Evolutionary conservation across 2,888 invertebrate species (phyloP), one percentile per base, ranked within the genome.

Genomic region (Sipha maydis): DNA sequence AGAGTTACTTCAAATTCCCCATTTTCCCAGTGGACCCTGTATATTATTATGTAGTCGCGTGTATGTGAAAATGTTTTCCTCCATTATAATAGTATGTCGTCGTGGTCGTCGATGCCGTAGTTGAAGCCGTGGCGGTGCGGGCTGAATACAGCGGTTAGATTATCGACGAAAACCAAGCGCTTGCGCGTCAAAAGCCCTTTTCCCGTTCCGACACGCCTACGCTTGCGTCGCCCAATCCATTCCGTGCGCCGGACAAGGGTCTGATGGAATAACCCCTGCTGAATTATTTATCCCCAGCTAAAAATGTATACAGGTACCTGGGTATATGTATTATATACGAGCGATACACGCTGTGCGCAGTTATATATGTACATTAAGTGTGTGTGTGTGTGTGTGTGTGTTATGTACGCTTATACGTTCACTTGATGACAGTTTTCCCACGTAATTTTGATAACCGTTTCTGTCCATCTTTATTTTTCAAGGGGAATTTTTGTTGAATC

Each of bases 81-180:
- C 11, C 69, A 28, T 69, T 69, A 11, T 61, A 61, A 11, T 48
- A 48, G 14, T 48, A 48, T 48, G 48, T 48, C 48, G 48, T 69
- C 28, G 69, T 28, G 69, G 48, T 34, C 73, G 73, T 48, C 48
- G 48, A 48, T 48, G 14, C 48, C 48, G 48, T 11, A 8, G 14
- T 19, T 34, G 71, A 7, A 48, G 48, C 48, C 14, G 48, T 14
- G 14, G n/a, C 48, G 25, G 17, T 54, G n/a, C n/a, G 17, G 56
- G 34, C 73, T 28, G 85, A 61, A 48, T 54, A 78, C 78, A 71
- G 78, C 41, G 41, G 54, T 31, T 56, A 75, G 34, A 38, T 76
- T 86, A 86, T 86, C 86, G 86, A 86, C 86, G 79, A 86, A 86
- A 86, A 73, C 14, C 78, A 38, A 38, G 86, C 86, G 86, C 80